These are phyloP conservation scores for Pristis pectinata DNA, from an alignment of 2,797 vertebrate species.

Conservation along the genomic window DNA sequence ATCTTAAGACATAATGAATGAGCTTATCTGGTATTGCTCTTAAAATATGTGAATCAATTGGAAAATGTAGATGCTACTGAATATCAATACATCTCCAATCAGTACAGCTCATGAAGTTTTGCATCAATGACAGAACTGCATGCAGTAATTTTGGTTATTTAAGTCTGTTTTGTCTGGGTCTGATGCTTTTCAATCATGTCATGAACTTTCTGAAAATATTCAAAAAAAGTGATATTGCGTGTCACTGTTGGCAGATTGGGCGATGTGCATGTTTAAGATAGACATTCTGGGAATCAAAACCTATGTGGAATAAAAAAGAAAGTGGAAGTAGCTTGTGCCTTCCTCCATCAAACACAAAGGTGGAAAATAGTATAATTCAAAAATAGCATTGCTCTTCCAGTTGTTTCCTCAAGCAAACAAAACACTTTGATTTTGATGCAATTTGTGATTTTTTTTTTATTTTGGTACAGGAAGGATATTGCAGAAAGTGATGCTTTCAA, in stretches of 20 bases:
- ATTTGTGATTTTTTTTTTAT: background rate
- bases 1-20: background rate
- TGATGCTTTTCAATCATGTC: background rate
- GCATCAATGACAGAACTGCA: background rate
- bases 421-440: background rate
- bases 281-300: no score
- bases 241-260: background rate
- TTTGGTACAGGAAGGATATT: conserved; percentile 15
- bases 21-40: background rate
- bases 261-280: background rate
- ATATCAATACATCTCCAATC: background rate
- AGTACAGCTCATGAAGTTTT: background rate
- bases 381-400: background rate
- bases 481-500: background rate
- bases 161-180: background rate
- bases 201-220: background rate
- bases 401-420: conserved; percentile 30
- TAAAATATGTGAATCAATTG: background rate
- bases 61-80: background rate
- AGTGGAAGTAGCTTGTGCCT: background rate
- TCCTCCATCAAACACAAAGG: background rate
- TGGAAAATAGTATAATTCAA: background rate
- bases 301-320: background rate
- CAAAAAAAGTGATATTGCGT: background rate
- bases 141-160: background rate